Conservation (phyloP, 2,888 invertebrate species). For the Andrena bicolor region DNA sequence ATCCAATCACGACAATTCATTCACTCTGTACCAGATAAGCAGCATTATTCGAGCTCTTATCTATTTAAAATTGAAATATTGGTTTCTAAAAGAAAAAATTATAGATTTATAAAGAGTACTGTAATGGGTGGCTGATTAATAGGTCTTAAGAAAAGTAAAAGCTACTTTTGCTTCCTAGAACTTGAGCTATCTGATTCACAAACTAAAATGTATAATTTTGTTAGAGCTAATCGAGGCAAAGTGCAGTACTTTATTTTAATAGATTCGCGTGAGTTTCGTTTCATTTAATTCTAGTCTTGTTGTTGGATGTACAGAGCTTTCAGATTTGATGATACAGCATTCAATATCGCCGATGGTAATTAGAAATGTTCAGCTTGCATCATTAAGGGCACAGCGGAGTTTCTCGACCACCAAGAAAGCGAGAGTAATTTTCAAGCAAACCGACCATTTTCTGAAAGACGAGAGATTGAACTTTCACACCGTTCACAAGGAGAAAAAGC, state of each 20-base stretch:
- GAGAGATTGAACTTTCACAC: conserved; percentile 45
- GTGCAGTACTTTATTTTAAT: not conserved
- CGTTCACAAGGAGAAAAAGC: not conserved
- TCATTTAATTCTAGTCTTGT: not conserved
- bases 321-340: not conserved
- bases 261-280: not conserved
- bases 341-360: not conserved
- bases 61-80: not conserved
- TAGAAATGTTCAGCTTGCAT: not conserved
- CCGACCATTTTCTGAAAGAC: not conserved
- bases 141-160: too few species aligned
- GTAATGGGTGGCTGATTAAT: too few species aligned
- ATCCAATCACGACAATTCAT: conserved; percentile 24
- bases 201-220: too few species aligned
- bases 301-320: not conserved
- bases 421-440: not conserved
- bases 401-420: not conserved
- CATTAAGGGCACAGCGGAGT: not conserved
- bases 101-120: not conserved
- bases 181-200: too few species aligned
- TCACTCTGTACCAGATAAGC: not conserved
- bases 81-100: not conserved
- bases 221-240: too few species aligned
- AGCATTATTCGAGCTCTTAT: not conserved
- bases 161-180: too few species aligned